These are phyloP conservation scores for Thamnophis sirtalis DNA, from an alignment of 2,113 vertebrate species.

Conservation along the genomic window DNA sequence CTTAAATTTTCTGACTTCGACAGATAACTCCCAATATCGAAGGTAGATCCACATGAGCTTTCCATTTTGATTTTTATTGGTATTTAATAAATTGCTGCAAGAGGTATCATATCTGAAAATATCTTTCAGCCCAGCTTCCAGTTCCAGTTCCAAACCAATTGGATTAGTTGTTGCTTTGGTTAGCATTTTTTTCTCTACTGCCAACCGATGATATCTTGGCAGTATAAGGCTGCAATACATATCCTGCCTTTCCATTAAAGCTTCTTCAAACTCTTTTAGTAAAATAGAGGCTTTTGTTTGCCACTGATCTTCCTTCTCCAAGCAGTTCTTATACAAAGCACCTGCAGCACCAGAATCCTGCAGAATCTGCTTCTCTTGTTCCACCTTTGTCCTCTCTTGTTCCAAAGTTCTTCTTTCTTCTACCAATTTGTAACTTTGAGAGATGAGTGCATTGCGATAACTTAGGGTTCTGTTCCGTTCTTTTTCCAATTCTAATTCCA, in stretches of 20 bases:
- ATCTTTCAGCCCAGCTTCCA: constrained; percentile 82
- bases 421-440: constrained; percentile 84
- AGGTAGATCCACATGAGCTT: constrained; percentile 96
- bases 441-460: constrained; percentile 82
- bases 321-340: constrained; percentile 68
- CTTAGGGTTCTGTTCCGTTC: constrained; percentile 83
- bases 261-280: constrained; percentile 79
- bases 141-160: constrained; percentile 66
- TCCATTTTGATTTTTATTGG: constrained; percentile 83
- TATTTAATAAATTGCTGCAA: constrained; percentile 83
- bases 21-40: constrained; percentile 85
- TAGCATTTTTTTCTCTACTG: constrained; percentile 86
- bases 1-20: constrained; percentile 81
- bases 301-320: constrained; percentile 79
- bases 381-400: constrained; percentile 74
- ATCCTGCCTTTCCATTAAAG: constrained; percentile 82
- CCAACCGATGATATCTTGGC: constrained; percentile 74
- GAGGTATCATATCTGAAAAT: constrained; percentile 90
- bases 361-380: constrained; percentile 72
- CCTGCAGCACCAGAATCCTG: constrained; percentile 70
- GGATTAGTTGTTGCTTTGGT: constrained; percentile 79
- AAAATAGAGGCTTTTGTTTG: constrained; percentile 70
- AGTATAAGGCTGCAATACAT: constrained; percentile 86
- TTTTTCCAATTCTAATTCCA: constrained; percentile 92
- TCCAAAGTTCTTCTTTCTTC: constrained; percentile 84